Base-by-base conservation (phyloP, 2,888 invertebrate species). In the Melanotus villosus region DNA sequence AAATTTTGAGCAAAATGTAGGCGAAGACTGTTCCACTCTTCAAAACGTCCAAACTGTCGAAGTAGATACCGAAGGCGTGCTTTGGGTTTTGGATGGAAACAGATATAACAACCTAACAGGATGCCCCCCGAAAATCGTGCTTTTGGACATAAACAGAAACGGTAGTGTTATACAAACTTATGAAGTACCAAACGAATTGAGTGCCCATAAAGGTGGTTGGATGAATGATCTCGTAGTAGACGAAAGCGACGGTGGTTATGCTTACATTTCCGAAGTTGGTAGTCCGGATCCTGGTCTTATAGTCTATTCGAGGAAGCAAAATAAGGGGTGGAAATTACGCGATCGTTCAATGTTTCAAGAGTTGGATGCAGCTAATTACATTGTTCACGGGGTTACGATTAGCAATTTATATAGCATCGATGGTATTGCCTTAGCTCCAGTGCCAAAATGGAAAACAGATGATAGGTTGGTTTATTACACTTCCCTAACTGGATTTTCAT, bases 41-140 rank as follows among this genome's bases (percentile, higher is more conserved):
- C 93, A 93, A 80, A 91, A 90, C 77, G 91, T 93, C 14, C 91
- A 92, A 80, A 90, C 90, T 72, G 87, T 93, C 80, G 93, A 93
- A 80, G 90, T 93, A 59, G 93, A 93, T 81, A 88, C 88, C 1
- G 87, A 88, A 66, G 92, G 92, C 2, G 83, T 91, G 2, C 89
- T 93, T 90, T 91, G 91, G 88, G 87, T 89, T 9, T 85, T 91
- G 47, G 92, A 92, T 74, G 90, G 90, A 54, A 91, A 92, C 0
- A 85, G 91, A 63, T 86, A 90, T 0, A 89, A 89, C 23, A 89
- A 89, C 6, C 84, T 90, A 68, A 80, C 85, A 1, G 87, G 85
- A 66, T 93, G 93, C 78, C 89, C 90, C 1, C 89, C 92, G 0
- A 90, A 92, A 50, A 80, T 93, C 34, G 87, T 91, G 1, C 84